phyloP scores from a whole-genome alignment of 1,140 invertebrate genomes.

The Diabrotica undecimpunctata region DNA sequence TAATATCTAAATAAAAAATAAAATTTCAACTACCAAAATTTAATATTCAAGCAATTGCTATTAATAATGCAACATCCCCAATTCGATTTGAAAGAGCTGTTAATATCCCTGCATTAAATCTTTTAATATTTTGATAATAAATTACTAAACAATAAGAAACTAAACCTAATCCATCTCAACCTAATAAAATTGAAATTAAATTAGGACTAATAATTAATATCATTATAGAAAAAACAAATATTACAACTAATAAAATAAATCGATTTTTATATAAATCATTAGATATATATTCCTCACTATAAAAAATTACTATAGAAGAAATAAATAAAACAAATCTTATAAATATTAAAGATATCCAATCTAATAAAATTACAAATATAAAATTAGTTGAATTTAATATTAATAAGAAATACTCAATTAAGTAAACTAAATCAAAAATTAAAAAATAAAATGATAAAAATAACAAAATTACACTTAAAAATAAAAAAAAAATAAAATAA shows the following conservation, averaged over 20 bases:
- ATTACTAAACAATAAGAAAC: constrained; percentile 65
- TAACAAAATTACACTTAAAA: constrained; percentile 46
- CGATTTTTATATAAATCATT: constrained; percentile 47
- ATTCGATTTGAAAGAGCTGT: constrained; percentile 61
- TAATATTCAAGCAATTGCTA: constrained; percentile 55
- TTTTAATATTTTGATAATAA: constrained; percentile 61
- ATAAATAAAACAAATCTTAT: constrained; percentile 58
- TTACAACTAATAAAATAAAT: constrained; percentile 57
- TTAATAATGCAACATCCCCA: constrained; percentile 57
- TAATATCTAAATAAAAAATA: constrained; percentile 52
- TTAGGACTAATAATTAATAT: constrained; percentile 65
- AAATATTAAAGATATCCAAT: constrained; percentile 59
- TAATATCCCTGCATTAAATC: constrained; percentile 60
- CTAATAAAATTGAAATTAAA: constrained; percentile 65
- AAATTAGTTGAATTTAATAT: constrained; percentile 49
- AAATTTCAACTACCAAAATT: constrained; percentile 54
- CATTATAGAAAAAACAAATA: constrained; percentile 66
- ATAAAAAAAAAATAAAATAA: constrained; percentile 54
- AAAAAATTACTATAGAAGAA: constrained; percentile 59
- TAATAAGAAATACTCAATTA: constrained; percentile 54
- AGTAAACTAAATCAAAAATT: constrained; percentile 48
- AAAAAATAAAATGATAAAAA: constrained; percentile 49
- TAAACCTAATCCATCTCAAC: constrained; percentile 65
- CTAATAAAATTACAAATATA: constrained; percentile 54
- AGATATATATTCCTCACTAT: constrained; percentile 58